Percentiles rank a stretch among this genome's conserved stretches.
phyloP scores from a whole-genome alignment of 2,888 invertebrate genomes.

The Blastobasis adustella region DNA sequence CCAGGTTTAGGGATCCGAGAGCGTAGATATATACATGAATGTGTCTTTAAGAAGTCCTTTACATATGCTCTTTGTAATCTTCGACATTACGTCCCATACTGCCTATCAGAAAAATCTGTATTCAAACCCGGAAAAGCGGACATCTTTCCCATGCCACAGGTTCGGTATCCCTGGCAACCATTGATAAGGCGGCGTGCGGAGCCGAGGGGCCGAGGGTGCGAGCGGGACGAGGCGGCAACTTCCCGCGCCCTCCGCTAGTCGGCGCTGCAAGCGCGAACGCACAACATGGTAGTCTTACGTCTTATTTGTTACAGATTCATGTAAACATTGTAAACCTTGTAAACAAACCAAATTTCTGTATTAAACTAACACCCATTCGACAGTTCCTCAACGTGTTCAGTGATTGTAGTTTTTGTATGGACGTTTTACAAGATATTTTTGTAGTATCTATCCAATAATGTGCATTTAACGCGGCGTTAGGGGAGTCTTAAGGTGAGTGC shows the following conservation, averaged over 20 bases:
- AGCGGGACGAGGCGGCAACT: conserved; percentile 46
- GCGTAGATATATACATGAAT: no score
- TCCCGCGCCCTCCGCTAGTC: conserved; percentile 55
- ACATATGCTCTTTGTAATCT: no score
- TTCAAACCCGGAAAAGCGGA: no score
- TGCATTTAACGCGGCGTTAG: neutral
- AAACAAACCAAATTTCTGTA: conserved; percentile 56
- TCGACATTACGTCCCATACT: no score
- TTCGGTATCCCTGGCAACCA: no score
- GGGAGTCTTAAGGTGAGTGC: neutral
- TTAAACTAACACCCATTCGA: conserved; percentile 21
- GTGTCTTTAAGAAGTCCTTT: no score
- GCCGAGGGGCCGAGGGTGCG: conserved; percentile 47
- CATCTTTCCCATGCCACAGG: no score
- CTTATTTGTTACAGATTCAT: conserved; percentile 48
- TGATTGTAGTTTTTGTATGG: conserved; percentile 18
- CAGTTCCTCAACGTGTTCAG: conserved; percentile 27
- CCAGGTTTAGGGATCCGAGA: no score
- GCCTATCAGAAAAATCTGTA: no score
- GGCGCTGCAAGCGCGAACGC: conserved; percentile 65
- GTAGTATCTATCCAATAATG: neutral
- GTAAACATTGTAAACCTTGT: conserved; percentile 63
- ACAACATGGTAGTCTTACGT: conserved; percentile 47
- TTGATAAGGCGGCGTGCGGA: conserved; percentile 11
- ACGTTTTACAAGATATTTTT: neutral